Base-by-base conservation (phyloP, 2,888 invertebrate species). In the Eupeodes latifasciatus region DNA sequence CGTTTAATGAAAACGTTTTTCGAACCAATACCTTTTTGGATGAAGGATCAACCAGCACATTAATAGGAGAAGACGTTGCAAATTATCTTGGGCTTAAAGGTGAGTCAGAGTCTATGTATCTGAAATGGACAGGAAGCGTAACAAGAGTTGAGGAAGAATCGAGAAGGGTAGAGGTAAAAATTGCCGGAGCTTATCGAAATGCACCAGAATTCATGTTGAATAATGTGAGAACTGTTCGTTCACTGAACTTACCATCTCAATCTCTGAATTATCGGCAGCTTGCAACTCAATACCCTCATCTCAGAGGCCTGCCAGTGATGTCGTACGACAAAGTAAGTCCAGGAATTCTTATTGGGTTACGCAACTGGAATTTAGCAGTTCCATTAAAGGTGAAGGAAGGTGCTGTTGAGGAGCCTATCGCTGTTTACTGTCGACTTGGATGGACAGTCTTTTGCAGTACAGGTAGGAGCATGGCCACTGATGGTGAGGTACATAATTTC, bases 201-300 rank as follows among this genome's bases (percentile, higher is more conserved):
- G 51, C 49, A 51, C 40, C 49, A 59, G 27, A 47, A 16, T 81
- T 47, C 14, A 75, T 0, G 34, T 44, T 55, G 78, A 77, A 12
- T 11, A 55, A 16, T 59, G 81, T 53, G 0, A 53, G 53, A 53
- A 53, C 53, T 53, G 53, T 53, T 16, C 4, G 53, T 7, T 53
- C 53, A 47, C 69, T 82, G 11, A 82, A 87, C 53, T 71, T 87
- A 27, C 79, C 76, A 11, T 44, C 55, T 12, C 82, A 87, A 69
- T 51, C 76, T 0, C 34, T 82, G 11, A 57, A 74, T 7, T 67
- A 75, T 34, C 55, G 27, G 10, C 71, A 87, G 55, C 19, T 87
- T 5, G 49, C 76, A 16, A 9, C 67, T n/a, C 66, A 49, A 19
- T 88, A 84, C 34, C 74, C 67, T 16, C 64, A 88, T 9, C 59